Evolutionary conservation across 2,113 vertebrate species (phyloP).

Genomic region (Cairina moschata): DNA sequence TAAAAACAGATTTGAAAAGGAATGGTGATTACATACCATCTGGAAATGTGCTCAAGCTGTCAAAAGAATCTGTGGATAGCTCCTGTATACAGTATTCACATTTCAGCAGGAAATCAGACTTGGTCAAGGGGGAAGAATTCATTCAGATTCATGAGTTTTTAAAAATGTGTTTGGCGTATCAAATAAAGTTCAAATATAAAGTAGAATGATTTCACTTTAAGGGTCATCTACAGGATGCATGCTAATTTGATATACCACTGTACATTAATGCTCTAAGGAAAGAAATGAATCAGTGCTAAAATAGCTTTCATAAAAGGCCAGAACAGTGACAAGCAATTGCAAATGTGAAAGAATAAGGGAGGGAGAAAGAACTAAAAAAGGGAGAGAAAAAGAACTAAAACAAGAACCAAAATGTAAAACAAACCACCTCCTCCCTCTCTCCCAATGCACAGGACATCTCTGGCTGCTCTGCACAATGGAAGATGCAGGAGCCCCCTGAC

Average conservation of each 20-base stretch:
- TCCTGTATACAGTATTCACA: constrained; percentile 29
- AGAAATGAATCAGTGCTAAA: constrained; percentile 37
- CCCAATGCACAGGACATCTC: not conserved
- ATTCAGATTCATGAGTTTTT: constrained; percentile 33
- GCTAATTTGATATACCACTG: constrained; percentile 38
- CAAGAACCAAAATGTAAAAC: not conserved
- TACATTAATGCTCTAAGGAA: constrained; percentile 51
- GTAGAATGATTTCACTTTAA: constrained; percentile 41
- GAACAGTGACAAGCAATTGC: not conserved
- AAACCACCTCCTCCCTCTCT: not conserved
- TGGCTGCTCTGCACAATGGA: constrained; percentile 39
- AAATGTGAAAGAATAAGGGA: not conserved
- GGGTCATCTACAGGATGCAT: not conserved
- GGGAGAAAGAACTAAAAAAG: not conserved
- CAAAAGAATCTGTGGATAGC: constrained; percentile 60
- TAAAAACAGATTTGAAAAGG: constrained; percentile 72
- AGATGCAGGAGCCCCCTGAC: constrained; percentile 3
- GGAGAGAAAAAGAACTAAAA: not conserved
- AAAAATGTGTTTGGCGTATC: constrained; percentile 2
- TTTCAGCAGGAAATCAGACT: constrained; percentile 47
- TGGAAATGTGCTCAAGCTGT: constrained; percentile 65
- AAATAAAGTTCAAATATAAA: constrained; percentile 49
- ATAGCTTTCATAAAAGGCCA: not conserved
- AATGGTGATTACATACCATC: constrained; percentile 60
- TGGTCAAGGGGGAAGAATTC: constrained; percentile 39